Evolutionary conservation across 2,113 vertebrate species (phyloP).

Genomic region (Triplophysa dalaica): DNA sequence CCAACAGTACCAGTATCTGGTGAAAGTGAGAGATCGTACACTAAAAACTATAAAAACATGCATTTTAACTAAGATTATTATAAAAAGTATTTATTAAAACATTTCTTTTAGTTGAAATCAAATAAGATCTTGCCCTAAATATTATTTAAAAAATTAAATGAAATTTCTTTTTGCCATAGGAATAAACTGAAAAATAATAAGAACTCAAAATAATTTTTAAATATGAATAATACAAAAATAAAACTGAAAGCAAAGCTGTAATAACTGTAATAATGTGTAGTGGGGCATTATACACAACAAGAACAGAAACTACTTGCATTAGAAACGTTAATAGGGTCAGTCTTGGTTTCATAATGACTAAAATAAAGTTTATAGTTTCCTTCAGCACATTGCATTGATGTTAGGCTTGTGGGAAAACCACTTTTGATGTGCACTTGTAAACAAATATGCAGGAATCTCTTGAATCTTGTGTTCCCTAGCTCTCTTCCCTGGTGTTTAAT

Average conservation of each 20-base stretch:
- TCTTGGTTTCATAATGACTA: too few species aligned
- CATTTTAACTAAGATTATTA: neutral
- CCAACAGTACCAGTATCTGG: conserved; percentile 92
- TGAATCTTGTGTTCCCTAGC: neutral
- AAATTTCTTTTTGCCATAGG: too few species aligned
- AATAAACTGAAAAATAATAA: too few species aligned
- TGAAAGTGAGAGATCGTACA: conserved; percentile 79
- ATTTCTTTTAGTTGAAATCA: too few species aligned
- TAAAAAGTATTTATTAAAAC: too few species aligned
- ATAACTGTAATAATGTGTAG: too few species aligned
- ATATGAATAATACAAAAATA: too few species aligned
- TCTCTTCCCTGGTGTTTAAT: conserved; percentile 50
- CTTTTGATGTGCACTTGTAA: neutral
- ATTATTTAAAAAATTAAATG: too few species aligned
- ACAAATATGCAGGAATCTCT: conserved; percentile 27
- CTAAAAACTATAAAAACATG: neutral
- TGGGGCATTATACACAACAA: neutral
- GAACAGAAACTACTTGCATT: neutral
- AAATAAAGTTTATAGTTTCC: neutral
- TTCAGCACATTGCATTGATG: conserved; percentile 1
- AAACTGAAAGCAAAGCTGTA: too few species aligned
- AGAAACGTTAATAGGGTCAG: too few species aligned
- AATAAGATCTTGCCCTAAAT: too few species aligned
- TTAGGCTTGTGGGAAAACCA: neutral
- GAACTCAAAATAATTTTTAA: too few species aligned